phyloP scores from a whole-genome alignment of 2,113 vertebrate species.

The Gymnarchus niloticus region DNA sequence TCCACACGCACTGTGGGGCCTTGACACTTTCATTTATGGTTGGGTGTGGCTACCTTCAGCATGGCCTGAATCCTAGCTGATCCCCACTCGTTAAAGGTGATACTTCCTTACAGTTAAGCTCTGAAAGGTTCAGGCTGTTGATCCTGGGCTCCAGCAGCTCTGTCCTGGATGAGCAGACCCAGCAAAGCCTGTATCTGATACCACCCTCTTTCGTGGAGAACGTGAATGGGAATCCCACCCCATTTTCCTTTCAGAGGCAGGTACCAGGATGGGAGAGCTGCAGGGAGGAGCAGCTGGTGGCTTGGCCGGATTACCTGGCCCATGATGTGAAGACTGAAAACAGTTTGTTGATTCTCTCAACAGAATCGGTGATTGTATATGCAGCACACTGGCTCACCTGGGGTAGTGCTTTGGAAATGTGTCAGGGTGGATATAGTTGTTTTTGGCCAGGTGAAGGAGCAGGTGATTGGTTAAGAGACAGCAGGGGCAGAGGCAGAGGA shows the following conservation, averaged over 20 bases:
- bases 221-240: background rate
- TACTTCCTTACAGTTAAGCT: background rate
- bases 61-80: background rate
- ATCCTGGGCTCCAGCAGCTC: background rate
- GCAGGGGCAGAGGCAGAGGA: constrained; percentile 73
- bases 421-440: too few relatives aligned
- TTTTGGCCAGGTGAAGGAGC: constrained; percentile 83
- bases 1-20: background rate
- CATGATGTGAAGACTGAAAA: background rate
- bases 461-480: constrained; percentile 91
- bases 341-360: constrained; percentile 7
- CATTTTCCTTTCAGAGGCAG: background rate
- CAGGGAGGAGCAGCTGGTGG: background rate
- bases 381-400: too few relatives aligned
- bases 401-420: too few relatives aligned
- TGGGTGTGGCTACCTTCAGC: background rate
- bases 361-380: too few relatives aligned
- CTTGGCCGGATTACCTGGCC: background rate
- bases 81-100: background rate
- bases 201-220: background rate
- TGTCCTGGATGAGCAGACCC: background rate
- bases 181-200: background rate
- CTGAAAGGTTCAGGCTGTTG: background rate
- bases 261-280: background rate
- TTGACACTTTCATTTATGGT: background rate